phyloP scores from a whole-genome alignment of 2,113 vertebrate genomes.

The Spermophilus dauricus region DNA sequence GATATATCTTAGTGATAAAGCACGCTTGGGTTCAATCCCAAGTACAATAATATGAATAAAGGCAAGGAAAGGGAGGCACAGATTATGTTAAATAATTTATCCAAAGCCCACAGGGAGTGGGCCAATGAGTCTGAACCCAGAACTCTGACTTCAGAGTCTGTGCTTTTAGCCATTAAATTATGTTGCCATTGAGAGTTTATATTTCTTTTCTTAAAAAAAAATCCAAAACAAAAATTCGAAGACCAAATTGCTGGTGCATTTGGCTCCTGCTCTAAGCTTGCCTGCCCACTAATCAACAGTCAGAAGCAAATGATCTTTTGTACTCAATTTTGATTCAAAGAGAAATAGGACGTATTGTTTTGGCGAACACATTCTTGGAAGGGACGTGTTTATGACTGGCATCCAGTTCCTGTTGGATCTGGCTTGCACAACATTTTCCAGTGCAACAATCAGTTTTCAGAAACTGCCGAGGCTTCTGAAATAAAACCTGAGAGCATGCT shows the following conservation, averaged over 20 bases:
- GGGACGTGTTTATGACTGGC: background rate
- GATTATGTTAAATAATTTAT: too few species aligned
- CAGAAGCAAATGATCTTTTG: background rate
- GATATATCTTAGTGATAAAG: too few species aligned
- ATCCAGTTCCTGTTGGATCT: background rate
- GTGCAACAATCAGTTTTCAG: background rate
- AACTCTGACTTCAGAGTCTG: too few species aligned
- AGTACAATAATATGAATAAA: too few species aligned
- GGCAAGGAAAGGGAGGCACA: too few species aligned
- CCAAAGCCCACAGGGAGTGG: too few species aligned
- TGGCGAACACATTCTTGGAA: conserved; percentile 5
- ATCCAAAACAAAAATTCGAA: conserved; percentile 8
- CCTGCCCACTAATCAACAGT: background rate
- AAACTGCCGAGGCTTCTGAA: conserved; percentile 18
- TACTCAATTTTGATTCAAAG: conserved; percentile 25
- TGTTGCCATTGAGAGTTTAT: too few species aligned
- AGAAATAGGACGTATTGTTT: background rate
- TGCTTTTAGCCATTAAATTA: too few species aligned
- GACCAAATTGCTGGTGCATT: background rate
- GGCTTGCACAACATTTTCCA: conserved; percentile 48
- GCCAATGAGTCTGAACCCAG: too few species aligned
- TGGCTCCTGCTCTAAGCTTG: background rate
- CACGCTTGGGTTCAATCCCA: too few species aligned
- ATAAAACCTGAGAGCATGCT: conserved; percentile 27
- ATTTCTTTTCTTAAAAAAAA: background rate